Evolutionary conservation across 2,888 invertebrate species (phyloP), one percentile per base, ranked within the genome.

Genomic region (Xylota segnis): DNA sequence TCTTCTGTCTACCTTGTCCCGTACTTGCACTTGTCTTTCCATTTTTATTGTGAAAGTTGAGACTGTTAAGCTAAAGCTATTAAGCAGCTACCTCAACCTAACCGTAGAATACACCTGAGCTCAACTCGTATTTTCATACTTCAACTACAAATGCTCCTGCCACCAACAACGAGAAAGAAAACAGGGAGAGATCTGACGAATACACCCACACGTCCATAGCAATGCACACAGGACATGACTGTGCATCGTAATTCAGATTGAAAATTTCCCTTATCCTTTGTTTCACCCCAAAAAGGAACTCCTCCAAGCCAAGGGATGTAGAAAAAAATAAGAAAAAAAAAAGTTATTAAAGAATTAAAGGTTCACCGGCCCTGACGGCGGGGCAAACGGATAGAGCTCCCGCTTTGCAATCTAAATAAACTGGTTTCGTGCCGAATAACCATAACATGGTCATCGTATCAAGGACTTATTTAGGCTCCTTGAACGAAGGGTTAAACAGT

Each of bases 361-460:
- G 71, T 81, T 81, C 75, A 50, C 29, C 54, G 56, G 79, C 50
- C 56, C 43, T 40, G 12, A 50, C 43, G 47, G 68, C n/a, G n/a
- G n/a, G n/a, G n/a, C 54, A 52, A 61, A 43, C 66, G 37, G 70
- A 70, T 79, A 75, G 79, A 79, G 43, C 56, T 56, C 50, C 18
- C 29, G 32, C 5, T 14, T 29, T 45, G 45, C 29, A 71, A 34
- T 45, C 43, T 29, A 65, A 65, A 65, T 37, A 65, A 75, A 75
- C 56, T 56, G 58, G 16, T 52, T 84, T 71, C 84, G 81, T 84
- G 84, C 59, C 45, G 71, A 81, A 71, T 75, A 52, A 71, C 84
- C 59, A 81, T 84, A 84, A 76, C 84, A 81, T 75, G 81, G 84
- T 81, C 81, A 81, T 75, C 75, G 68, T 66, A 29, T n/a, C 54